phyloP scores from a whole-genome alignment of 2,113 vertebrate genomes.

The Sakesphorus luctuosus region DNA sequence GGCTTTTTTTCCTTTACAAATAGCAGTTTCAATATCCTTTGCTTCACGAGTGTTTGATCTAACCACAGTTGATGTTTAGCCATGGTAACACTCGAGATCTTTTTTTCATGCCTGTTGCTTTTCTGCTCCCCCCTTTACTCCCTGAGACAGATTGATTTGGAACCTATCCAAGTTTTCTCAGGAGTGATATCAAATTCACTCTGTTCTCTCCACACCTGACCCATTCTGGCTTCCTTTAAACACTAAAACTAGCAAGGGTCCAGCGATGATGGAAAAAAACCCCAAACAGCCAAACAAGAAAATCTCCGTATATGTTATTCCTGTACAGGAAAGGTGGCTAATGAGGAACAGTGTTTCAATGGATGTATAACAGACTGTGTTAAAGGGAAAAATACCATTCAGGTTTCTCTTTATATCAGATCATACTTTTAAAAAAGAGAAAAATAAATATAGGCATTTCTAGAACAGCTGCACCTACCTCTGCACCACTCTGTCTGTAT shows the following conservation, averaged over 20 bases:
- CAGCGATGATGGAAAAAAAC: not conserved
- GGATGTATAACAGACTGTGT: not conserved
- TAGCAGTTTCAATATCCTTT: slow-evolving; percentile 23
- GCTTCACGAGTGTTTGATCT: slow-evolving; percentile 52
- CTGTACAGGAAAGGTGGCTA: not conserved
- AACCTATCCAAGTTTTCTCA: slow-evolving; percentile 31
- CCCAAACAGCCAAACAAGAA: not conserved
- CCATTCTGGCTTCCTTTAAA: slow-evolving; percentile 26
- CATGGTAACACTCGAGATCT: slow-evolving; percentile 28
- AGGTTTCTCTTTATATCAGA: not conserved
- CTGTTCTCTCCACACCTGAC: slow-evolving; percentile 36
- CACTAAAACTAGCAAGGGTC: not conserved
- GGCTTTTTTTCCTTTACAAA: slow-evolving; percentile 43
- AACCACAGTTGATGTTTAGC: slow-evolving; percentile 52
- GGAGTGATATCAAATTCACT: slow-evolving; percentile 24
- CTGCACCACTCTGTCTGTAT: not conserved
- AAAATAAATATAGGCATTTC: not conserved
- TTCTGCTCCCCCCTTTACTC: not conserved
- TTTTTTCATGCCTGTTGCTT: slow-evolving; percentile 39
- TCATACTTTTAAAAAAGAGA: not conserved
- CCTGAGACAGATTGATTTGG: slow-evolving; percentile 39
- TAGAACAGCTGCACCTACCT: not conserved
- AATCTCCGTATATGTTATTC: not conserved
- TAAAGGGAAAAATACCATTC: not conserved
- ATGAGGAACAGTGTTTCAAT: not conserved